Percentiles rank a stretch among this genome's conserved stretches.
Evolutionary conservation across 2,113 vertebrate genomes (phyloP).

Genomic region (Tychaedon coryphoeus): DNA sequence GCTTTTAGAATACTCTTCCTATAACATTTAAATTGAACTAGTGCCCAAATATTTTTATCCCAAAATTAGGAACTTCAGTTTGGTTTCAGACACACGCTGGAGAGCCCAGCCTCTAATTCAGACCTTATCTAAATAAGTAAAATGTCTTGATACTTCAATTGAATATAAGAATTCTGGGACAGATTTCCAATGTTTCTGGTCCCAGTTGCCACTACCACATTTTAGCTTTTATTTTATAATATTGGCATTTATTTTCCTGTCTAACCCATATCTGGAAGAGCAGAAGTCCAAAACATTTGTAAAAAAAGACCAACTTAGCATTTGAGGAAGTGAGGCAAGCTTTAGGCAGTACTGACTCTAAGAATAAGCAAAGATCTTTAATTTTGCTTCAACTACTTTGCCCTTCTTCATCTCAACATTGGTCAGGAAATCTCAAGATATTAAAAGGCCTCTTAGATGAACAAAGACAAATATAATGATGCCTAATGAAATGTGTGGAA

Average conservation of each 20-base stretch:
- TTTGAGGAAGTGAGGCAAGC: neutral
- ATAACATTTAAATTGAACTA: neutral
- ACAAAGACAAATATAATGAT: neutral
- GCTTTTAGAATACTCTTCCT: neutral
- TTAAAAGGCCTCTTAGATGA: neutral
- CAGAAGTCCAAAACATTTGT: neutral
- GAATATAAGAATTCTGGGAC: neutral
- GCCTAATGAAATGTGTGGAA: neutral
- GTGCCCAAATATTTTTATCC: neutral
- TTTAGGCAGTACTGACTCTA: neutral
- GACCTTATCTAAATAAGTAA: neutral
- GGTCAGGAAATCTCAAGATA: neutral
- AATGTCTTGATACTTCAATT: neutral
- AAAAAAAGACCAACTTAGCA: neutral
- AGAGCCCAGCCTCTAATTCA: neutral
- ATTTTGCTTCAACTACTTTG: neutral
- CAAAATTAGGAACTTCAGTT: neutral
- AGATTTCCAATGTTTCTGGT: neutral
- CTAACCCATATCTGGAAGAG: neutral
- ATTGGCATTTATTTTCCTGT: neutral
- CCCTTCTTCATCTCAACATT: neutral
- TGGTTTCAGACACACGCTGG: accelerated
- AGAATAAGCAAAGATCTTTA: neutral
- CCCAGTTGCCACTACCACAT: neutral
- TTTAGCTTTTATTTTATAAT: neutral